phyloP scores from a whole-genome alignment of 2,113 vertebrate species.

The Urocynchramus pylzowi region DNA sequence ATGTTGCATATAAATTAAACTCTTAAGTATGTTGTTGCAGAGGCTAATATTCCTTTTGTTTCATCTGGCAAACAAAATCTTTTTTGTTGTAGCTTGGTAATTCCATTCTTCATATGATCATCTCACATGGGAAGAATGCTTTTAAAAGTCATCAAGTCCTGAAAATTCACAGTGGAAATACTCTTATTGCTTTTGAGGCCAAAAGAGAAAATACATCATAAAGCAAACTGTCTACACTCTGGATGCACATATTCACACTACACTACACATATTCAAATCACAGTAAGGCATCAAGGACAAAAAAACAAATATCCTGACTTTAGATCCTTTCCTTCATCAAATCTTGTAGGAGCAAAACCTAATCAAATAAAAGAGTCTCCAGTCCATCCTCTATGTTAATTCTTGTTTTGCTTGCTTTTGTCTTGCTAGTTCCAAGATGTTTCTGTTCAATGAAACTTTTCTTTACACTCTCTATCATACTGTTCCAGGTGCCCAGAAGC shows the following conservation, averaged over 20 bases:
- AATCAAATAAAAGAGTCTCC: not conserved
- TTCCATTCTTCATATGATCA: not conserved
- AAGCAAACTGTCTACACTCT: not conserved
- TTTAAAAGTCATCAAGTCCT: not conserved
- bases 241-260: not conserved
- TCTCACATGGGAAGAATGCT: not conserved
- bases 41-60: not conserved
- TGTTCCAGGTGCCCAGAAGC: not conserved
- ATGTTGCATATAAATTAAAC: not conserved
- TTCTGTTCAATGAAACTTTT: not conserved
- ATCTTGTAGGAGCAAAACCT: not conserved
- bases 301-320: not conserved
- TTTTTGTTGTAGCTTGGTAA: not conserved
- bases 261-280: not conserved
- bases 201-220: not conserved
- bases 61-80: not conserved
- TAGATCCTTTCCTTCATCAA: not conserved
- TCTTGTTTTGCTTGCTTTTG: not conserved
- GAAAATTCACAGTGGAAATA: not conserved
- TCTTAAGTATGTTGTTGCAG: not conserved
- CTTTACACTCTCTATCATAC: not conserved
- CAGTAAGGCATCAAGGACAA: not conserved
- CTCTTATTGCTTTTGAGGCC: not conserved
- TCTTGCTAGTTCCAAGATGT: not conserved
- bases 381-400: not conserved